Evolutionary conservation across 2,113 vertebrate species (phyloP).

Genomic region (Gadus macrocephalus): DNA sequence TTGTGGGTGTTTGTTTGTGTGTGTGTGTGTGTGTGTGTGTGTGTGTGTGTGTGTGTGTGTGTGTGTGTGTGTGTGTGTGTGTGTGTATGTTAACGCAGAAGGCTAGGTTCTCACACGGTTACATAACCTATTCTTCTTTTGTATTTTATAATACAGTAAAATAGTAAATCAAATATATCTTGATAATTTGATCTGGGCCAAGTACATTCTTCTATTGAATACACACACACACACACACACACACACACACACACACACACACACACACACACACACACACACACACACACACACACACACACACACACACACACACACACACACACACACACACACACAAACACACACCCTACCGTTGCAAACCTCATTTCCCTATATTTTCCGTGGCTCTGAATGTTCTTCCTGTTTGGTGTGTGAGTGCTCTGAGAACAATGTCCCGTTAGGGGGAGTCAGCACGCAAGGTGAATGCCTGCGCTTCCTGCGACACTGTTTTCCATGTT

Average conservation of each 20-base stretch:
- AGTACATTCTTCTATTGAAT: too few species aligned
- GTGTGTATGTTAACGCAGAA: too few species aligned
- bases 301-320: neutral
- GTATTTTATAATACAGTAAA: too few species aligned
- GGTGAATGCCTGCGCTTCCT: conserved; percentile 66
- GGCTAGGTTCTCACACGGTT: too few species aligned
- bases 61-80: too few species aligned
- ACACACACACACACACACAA: conserved; percentile 24
- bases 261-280: conserved; percentile 1
- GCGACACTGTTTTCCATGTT: conserved; percentile 57
- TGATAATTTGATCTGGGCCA: too few species aligned
- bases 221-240: neutral
- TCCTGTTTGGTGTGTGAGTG: conserved; percentile 64
- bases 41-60: neutral
- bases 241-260: neutral
- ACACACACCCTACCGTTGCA: conserved; percentile 23
- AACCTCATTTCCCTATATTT: conserved; percentile 48
- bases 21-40: conserved; percentile 8
- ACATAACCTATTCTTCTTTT: too few species aligned
- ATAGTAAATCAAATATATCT: too few species aligned
- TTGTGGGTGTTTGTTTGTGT: neutral
- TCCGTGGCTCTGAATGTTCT: conserved; percentile 55
- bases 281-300: conserved; percentile 1
- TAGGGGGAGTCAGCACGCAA: conserved; percentile 64
- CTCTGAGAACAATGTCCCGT: conserved; percentile 77